Base-by-base conservation (phyloP, 2,797 vertebrate species). In the Enoplosus armatus region DNA sequence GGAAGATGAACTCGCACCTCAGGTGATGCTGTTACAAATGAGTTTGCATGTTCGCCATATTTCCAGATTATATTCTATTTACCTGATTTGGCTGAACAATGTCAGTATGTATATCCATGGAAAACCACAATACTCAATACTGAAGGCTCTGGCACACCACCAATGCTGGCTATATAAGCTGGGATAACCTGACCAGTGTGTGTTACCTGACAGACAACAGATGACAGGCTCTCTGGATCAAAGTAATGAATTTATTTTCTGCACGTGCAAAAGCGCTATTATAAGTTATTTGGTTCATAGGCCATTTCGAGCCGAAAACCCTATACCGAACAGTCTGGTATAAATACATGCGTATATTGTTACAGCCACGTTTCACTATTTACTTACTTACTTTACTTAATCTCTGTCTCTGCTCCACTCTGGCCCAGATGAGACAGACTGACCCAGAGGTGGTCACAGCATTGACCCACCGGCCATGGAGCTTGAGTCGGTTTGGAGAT, bases 401-500 rank as follows among this genome's bases (percentile, higher is more conserved):
- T 9, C 26, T 56, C 24, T 62, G 31, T 72, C 31, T 76, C 16
- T 50, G 6, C n/a, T 72, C 24, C 9, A 3, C 31, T n/a, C 29
- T 10, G 29, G 2, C 70, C 70, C 90, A 99, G 98, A 98, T 99
- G 97, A 96, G 97, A 78, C 97, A 96, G 86, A 96, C 94, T 0
- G 97, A 99, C 90, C 93, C 91, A 5, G 95, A 96, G 0, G 96
- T 99, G 41, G 91, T 98, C 72, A 99, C 98, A 0, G 98, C 97
- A 0, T 77, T 99, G 63, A 98, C 97, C 7, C 96, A 98, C 88
- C 89, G 98, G 75, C 98, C 97, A 0, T 99, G 98, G 98, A 96
- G 95, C 43, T 92, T 98, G 63, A 98, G 97, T 58, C 93, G 89
- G 11, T 77, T 94, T 0, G 98, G 97, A 8, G 95, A 98, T 0